Conservation (phyloP, 2,888 invertebrate genomes). For the Drosophila setosimentum region DNA sequence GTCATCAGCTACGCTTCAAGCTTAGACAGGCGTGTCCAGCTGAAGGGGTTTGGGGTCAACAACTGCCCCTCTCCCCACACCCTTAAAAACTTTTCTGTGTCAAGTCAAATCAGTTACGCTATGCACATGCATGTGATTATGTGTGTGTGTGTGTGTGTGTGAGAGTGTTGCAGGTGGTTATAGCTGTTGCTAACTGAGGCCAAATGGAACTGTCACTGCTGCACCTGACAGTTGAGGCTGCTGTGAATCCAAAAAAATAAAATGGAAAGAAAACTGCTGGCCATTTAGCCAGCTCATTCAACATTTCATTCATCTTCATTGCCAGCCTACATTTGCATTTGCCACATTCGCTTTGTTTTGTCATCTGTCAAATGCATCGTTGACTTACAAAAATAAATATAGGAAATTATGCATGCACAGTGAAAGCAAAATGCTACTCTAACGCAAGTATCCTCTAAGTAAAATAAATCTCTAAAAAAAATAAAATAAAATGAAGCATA, state of each 20-base stretch:
- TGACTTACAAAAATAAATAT: constrained; percentile 21
- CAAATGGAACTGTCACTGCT: constrained; percentile 55
- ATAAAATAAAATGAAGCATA: not conserved
- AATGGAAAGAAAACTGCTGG: constrained; percentile 32
- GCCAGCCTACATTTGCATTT: constrained; percentile 56
- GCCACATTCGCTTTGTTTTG: constrained; percentile 59
- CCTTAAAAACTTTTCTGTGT: constrained; percentile 46
- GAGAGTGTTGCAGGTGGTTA: constrained; percentile 60
- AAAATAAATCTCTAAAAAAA: not conserved
- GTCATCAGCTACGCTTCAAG: constrained; percentile 45
- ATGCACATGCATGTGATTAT: constrained; percentile 8
- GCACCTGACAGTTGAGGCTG: constrained; percentile 40
- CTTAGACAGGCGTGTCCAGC: constrained; percentile 46
- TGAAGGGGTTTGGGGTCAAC: not conserved
- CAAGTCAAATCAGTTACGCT: constrained; percentile 71
- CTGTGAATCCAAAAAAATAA: not conserved
- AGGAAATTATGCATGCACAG: not conserved
- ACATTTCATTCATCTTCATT: constrained; percentile 71
- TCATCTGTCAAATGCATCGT: constrained; percentile 71
- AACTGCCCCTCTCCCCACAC: constrained; percentile 10
- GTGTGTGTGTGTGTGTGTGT: constrained; percentile 7
- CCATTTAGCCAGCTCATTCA: constrained; percentile 21
- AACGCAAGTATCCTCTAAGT: not conserved
- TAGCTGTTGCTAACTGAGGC: constrained; percentile 40
- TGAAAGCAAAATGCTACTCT: not conserved